These are phyloP conservation scores for Fregata magnificens DNA, from an alignment of 2,113 vertebrate species.

Conservation along the genomic window DNA sequence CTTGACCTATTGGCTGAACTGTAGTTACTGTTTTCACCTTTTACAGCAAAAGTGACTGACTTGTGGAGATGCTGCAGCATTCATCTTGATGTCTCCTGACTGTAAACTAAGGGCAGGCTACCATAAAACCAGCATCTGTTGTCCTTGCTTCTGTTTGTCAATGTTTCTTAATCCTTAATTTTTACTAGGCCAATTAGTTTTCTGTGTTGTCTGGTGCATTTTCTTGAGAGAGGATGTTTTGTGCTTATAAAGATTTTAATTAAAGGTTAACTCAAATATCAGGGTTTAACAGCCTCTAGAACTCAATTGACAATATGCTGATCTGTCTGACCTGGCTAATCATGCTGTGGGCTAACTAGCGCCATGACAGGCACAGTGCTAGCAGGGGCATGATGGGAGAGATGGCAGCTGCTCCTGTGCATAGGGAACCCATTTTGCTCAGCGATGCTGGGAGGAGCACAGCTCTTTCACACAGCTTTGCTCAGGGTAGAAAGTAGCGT, in stretches of 20 bases:
- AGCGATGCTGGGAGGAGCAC: not conserved
- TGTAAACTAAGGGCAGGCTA: not conserved
- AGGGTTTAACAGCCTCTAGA: not conserved
- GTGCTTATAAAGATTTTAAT: not conserved
- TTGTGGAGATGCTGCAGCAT: not conserved
- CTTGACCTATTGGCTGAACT: not conserved
- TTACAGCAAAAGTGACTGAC: not conserved
- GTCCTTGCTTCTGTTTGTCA: not conserved
- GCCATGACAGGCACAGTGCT: not conserved
- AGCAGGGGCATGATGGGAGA: not conserved
- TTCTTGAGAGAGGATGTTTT: not conserved
- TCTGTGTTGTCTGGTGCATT: not conserved
- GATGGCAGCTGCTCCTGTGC: fast-evolving
- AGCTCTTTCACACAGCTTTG: not conserved
- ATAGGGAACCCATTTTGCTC: not conserved
- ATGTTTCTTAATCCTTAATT: not conserved
- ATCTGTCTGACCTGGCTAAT: not conserved
- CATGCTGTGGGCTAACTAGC: not conserved
- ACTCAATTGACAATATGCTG: not conserved
- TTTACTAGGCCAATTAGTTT: not conserved
- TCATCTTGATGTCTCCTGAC: not conserved
- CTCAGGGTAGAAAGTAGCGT: not conserved
- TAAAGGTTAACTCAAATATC: not conserved
- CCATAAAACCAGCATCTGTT: not conserved
- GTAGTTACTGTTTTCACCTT: not conserved